Conservation (phyloP, 2,113 vertebrate genomes). For the Oryzias curvinotus region DNA sequence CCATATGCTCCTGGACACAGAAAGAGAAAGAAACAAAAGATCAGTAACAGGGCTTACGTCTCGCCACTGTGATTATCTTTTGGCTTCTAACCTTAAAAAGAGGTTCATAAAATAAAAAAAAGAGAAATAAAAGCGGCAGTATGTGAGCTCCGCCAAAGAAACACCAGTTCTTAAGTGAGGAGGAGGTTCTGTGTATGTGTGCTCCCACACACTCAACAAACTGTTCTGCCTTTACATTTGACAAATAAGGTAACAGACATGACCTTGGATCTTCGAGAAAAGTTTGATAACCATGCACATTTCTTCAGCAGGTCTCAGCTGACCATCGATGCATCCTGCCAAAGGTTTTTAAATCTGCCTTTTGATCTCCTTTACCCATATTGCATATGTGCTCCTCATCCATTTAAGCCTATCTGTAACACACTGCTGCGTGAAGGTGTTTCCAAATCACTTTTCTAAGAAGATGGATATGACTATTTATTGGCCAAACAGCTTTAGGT, state of each 20-base stretch:
- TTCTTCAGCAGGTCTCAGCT: neutral
- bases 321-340: conserved; percentile 11
- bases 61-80: conserved; percentile 31
- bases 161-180: conserved; percentile 30
- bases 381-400: no score
- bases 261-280: conserved; percentile 1
- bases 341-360: neutral
- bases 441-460: no score
- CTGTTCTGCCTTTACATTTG: conserved; percentile 10
- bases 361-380: neutral
- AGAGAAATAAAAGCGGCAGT: conserved; percentile 18
- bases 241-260: conserved; percentile 17
- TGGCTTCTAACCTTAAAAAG: conserved; percentile 17
- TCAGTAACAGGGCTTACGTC: conserved; percentile 8
- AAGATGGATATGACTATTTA: no score
- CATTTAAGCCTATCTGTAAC: no score
- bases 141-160: conserved; percentile 30
- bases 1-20: conserved; percentile 91
- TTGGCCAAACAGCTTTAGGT: no score
- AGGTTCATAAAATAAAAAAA: conserved; percentile 3
- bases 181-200: conserved; percentile 15
- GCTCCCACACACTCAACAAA: conserved; percentile 36
- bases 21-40: conserved; percentile 24
- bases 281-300: neutral
- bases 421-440: no score